Conservation (phyloP, 1,140 invertebrate genomes). For the Ganaspis sp. region DNA sequence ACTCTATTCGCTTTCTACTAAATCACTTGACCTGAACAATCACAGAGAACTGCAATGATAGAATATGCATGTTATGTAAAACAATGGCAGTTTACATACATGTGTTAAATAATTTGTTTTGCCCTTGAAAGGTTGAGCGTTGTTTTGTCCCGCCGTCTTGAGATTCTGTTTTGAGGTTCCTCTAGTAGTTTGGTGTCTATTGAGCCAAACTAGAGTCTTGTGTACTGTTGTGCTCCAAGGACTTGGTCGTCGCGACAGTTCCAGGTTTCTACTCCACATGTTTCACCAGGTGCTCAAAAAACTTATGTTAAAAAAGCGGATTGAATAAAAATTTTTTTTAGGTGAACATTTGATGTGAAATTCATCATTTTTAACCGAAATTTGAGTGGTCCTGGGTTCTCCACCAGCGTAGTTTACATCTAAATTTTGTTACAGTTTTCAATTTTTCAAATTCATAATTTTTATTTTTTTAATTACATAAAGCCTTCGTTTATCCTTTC, state of each 20-base stretch:
- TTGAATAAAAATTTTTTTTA: no score
- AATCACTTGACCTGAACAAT: slow-evolving; percentile 3
- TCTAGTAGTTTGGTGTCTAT: slow-evolving; percentile 23
- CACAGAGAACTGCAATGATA: slow-evolving; percentile 24
- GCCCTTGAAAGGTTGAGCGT: neutral
- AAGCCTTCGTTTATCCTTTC: no score
- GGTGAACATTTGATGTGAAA: no score
- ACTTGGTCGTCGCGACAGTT: slow-evolving; percentile 21
- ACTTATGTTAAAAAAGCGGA: no score
- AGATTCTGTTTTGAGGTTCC: slow-evolving; percentile 11
- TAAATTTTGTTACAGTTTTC: no score
- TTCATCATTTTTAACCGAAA: no score
- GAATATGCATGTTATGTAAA: slow-evolving; percentile 1
- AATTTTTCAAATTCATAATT: no score
- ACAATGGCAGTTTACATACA: slow-evolving; percentile 23
- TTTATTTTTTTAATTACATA: no score
- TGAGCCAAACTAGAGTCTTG: slow-evolving; percentile 28
- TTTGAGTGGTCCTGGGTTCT: no score
- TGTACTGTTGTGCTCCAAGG: slow-evolving; percentile 29
- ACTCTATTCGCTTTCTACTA: slow-evolving; percentile 26
- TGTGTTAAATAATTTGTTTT: neutral
- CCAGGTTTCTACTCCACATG: slow-evolving; percentile 19
- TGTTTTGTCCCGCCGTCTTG: neutral
- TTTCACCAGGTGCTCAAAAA: slow-evolving; percentile 19
- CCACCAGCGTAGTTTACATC: no score